Conservation (phyloP, 2,888 invertebrate genomes). For the Ormyrus rosae region DNA sequence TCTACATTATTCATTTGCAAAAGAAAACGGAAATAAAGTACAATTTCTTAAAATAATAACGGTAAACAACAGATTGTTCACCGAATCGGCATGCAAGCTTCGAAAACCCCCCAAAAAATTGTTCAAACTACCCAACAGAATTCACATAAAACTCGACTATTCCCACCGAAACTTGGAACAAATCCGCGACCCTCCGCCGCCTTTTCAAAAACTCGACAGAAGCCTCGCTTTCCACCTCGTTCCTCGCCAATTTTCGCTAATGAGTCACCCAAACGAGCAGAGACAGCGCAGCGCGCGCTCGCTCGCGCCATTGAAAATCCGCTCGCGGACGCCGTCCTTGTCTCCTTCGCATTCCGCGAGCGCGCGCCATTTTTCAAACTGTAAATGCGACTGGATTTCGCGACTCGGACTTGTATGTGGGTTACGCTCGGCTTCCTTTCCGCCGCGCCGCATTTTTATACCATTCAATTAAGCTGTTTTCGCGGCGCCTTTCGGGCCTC, state of each 20-base stretch:
- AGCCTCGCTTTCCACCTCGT: background rate
- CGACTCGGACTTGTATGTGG: background rate
- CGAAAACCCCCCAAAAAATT: no score
- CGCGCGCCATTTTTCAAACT: constrained; percentile 44
- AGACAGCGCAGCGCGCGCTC: no score
- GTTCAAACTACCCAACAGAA: no score
- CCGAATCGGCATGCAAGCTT: no score
- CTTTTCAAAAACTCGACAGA: background rate
- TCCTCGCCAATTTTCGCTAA: constrained; percentile 35
- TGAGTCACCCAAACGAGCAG: constrained; percentile 6
- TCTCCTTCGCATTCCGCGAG: constrained; percentile 34
- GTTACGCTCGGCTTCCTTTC: background rate
- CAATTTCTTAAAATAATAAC: no score
- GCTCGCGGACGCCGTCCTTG: constrained; percentile 19
- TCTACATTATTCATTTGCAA: no score
- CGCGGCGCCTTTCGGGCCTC: background rate
- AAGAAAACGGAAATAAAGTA: no score
- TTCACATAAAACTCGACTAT: no score
- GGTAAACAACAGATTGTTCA: no score
- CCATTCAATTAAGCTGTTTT: no score
- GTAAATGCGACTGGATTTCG: constrained; percentile 28
- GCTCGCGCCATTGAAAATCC: constrained; percentile 38
- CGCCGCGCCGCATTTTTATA: background rate
- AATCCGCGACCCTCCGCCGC: no score
- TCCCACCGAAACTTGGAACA: no score